Percentiles rank a stretch among this genome's conserved stretches.
These are phyloP conservation scores for Bagarius yarrelli DNA, from an alignment of 2,113 vertebrate genomes.

Conservation along the genomic window DNA sequence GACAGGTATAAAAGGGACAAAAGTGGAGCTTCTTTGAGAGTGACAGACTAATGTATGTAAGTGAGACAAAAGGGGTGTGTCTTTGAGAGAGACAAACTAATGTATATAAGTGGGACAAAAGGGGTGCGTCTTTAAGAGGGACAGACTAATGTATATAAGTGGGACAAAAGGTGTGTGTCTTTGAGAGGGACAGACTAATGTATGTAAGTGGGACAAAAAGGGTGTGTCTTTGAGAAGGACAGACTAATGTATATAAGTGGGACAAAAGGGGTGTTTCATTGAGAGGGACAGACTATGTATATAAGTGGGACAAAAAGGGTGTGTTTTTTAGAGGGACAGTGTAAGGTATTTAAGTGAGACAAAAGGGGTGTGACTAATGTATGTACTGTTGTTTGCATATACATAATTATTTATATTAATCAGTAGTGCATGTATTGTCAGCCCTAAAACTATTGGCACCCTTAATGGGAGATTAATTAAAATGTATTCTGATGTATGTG, in stretches of 20 bases:
- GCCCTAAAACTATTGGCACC: background rate
- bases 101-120: background rate
- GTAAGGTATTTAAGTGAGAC: background rate
- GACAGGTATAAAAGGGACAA: background rate
- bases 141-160: background rate
- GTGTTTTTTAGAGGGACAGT: background rate
- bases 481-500: background rate
- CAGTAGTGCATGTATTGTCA: background rate
- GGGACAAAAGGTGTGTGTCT: too few species aligned
- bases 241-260: background rate
- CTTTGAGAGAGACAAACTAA: background rate
- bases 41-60: too few species aligned
- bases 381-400: background rate
- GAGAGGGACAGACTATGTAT: too few species aligned
- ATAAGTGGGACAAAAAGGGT: background rate
- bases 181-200: background rate
- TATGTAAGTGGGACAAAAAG: background rate
- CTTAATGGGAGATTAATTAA: background rate
- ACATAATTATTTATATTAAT: background rate
- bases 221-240: background rate
- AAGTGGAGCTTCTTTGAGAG: too few species aligned
- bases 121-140: background rate
- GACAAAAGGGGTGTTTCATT: too few species aligned
- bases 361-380: background rate
- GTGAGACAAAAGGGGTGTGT: background rate